A percentile compares a stretch with the other conserved stretches of the same genome.
Evolutionary conservation across 2,797 vertebrate species (phyloP).

Genomic region (Enteromius unitaeniatus): DNA sequence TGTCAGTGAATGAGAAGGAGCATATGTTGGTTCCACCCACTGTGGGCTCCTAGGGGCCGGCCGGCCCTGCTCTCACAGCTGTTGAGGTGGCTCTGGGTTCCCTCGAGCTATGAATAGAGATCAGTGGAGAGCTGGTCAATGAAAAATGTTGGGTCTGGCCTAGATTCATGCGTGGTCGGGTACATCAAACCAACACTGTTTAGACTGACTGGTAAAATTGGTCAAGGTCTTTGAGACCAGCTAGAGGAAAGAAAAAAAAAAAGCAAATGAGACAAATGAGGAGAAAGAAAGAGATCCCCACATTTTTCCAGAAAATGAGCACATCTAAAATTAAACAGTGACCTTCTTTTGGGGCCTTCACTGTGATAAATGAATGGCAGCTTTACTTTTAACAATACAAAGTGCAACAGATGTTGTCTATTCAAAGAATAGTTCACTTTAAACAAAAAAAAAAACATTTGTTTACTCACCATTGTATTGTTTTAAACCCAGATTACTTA

Average conservation of each 20-base stretch:
- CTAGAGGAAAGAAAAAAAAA: neutral
- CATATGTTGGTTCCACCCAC: conserved; percentile 49
- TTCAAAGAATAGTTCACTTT: neutral
- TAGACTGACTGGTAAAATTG: conserved; percentile 15
- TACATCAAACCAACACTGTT: conserved; percentile 22
- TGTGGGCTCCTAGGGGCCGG: conserved; percentile 26
- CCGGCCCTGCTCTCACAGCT: conserved; percentile 25
- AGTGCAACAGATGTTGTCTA: neutral
- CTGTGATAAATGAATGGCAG: conserved; percentile 28
- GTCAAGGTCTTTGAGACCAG: neutral
- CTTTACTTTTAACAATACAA: neutral
- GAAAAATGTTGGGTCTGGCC: conserved; percentile 22
- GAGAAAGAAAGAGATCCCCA: conserved; percentile 36
- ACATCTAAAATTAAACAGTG: conserved; percentile 22
- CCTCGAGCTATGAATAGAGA: conserved; percentile 49
- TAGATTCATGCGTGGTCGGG: conserved; percentile 11
- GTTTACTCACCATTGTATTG: neutral
- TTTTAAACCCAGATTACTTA: neutral
- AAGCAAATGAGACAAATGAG: conserved; percentile 2
- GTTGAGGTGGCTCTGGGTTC: conserved; percentile 39
- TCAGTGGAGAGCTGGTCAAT: conserved; percentile 30
- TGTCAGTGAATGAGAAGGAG: conserved; percentile 35
- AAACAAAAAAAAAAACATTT: neutral
- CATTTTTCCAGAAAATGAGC: conserved; percentile 16
- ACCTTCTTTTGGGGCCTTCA: neutral